Conservation (phyloP, 2,888 invertebrate species). For the Masnerella sp. region DNA sequence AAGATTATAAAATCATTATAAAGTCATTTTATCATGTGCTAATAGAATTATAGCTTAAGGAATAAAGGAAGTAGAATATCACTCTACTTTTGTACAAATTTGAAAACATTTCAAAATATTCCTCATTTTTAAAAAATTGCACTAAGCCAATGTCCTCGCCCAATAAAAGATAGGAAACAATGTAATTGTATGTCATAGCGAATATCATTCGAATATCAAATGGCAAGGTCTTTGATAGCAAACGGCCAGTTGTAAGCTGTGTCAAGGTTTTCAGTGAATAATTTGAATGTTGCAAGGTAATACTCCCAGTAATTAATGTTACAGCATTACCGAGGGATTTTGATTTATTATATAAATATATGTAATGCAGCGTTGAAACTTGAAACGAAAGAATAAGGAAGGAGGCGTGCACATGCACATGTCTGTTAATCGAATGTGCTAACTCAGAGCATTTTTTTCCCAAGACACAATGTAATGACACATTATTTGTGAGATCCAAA, state of each 20-base stretch:
- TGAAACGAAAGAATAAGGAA: conserved; percentile 18
- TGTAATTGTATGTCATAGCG: conserved; percentile 31
- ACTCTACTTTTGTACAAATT: no score
- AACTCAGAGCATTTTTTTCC: conserved; percentile 13
- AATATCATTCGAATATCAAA: conserved; percentile 58
- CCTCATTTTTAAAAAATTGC: conserved; percentile 5
- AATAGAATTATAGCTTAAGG: no score
- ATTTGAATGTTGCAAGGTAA: conserved; percentile 55
- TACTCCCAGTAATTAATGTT: conserved; percentile 29
- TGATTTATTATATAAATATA: conserved; percentile 45
- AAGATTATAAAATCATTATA: not conserved
- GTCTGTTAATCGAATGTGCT: conserved; percentile 12
- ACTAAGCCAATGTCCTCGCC: conserved; percentile 26
- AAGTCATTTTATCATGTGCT: no score
- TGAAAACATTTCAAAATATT: not conserved
- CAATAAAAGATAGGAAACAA: conserved; percentile 41
- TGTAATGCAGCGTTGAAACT: conserved; percentile 2
- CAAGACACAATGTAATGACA: conserved; percentile 1
- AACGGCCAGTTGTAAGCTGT: conserved; percentile 42
- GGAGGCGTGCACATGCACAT: conserved; percentile 2
- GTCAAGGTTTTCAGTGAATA: conserved; percentile 55
- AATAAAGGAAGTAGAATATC: no score
- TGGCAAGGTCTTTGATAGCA: conserved; percentile 52
- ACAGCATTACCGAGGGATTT: conserved; percentile 16
- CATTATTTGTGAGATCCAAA: conserved; percentile 7